Percentiles rank a stretch among this genome's conserved stretches.
phyloP scores from a whole-genome alignment of 2,888 invertebrate genomes.

The Caenorhabditis sinica region DNA sequence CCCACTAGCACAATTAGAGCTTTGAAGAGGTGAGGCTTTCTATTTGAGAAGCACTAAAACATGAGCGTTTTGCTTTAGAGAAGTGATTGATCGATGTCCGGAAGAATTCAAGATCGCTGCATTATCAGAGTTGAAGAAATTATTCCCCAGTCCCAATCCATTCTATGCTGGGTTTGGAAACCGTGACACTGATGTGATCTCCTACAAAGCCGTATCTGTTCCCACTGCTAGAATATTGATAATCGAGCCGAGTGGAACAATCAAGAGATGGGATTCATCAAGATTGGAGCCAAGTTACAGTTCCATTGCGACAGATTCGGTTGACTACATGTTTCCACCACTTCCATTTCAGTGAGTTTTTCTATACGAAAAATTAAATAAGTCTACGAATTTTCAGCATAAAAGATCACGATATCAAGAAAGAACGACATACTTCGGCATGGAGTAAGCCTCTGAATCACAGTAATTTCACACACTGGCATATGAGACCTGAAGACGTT shows the following conservation, averaged over 20 bases:
- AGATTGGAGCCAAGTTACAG: slow-evolving; percentile 78
- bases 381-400: slow-evolving; percentile 37
- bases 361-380: background rate
- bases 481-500: slow-evolving; percentile 34
- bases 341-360: slow-evolving; percentile 61
- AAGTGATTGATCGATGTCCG: slow-evolving; percentile 99
- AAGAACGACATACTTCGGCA: slow-evolving; percentile 58
- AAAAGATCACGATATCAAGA: slow-evolving; percentile 55
- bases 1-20: slow-evolving; percentile 97
- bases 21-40: slow-evolving; percentile 88
- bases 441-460: slow-evolving; percentile 65
- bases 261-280: slow-evolving; percentile 78
- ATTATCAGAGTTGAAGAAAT: slow-evolving; percentile 94
- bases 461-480: slow-evolving; percentile 65
- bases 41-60: no score
- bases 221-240: slow-evolving; percentile 81
- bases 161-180: slow-evolving; percentile 99
- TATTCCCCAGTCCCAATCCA: slow-evolving; percentile 92
- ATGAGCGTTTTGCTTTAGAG: slow-evolving; percentile 86
- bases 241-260: slow-evolving; percentile 81
- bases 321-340: slow-evolving; percentile 83
- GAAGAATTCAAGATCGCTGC: slow-evolving; percentile 99
- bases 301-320: slow-evolving; percentile 81
- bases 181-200: slow-evolving; percentile 83
- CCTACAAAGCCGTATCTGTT: slow-evolving; percentile 80